Percentiles rank a stretch among this genome's conserved stretches.
Evolutionary conservation across 1,140 invertebrate genomes (phyloP).

Genomic region (Hormaphis cornu): DNA sequence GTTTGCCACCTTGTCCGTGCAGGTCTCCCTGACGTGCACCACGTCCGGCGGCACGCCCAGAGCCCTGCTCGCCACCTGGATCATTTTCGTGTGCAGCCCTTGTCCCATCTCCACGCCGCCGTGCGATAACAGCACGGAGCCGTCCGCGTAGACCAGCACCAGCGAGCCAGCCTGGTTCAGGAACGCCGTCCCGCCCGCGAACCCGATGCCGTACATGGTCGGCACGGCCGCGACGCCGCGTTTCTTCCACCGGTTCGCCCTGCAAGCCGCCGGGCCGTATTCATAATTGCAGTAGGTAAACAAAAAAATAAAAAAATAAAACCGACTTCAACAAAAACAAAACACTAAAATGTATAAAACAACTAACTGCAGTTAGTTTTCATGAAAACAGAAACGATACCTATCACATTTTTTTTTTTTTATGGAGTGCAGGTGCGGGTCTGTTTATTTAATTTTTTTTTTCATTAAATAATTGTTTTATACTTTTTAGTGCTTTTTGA

Average conservation of each 20-base stretch:
- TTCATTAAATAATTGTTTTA: too few species aligned
- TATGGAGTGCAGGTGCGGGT: too few species aligned
- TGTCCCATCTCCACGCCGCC: slow-evolving; percentile 95
- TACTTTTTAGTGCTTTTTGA: too few species aligned
- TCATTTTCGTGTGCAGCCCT: slow-evolving; percentile 90
- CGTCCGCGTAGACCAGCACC: slow-evolving; percentile 82
- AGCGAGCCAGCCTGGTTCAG: slow-evolving; percentile 85
- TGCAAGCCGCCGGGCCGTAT: too few species aligned
- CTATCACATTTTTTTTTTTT: too few species aligned
- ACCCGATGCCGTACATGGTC: slow-evolving; percentile 83
- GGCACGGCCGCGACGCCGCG: slow-evolving; percentile 78
- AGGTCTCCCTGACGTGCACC: slow-evolving; percentile 80
- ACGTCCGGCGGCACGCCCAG: slow-evolving; percentile 63
- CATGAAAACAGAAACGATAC: too few species aligned
- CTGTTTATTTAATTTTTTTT: too few species aligned
- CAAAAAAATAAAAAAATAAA: too few species aligned
- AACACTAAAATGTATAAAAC: too few species aligned
- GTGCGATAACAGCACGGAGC: slow-evolving; percentile 82
- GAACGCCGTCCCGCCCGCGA: slow-evolving; percentile 53
- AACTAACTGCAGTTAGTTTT: too few species aligned
- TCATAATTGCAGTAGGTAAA: too few species aligned
- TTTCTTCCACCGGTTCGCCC: slow-evolving; percentile 75
- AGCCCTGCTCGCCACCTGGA: slow-evolving; percentile 69
- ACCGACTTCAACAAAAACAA: too few species aligned
- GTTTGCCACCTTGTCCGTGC: slow-evolving; percentile 91